phyloP scores from a whole-genome alignment of 2,113 vertebrate species.

The Orcinus orca region DNA sequence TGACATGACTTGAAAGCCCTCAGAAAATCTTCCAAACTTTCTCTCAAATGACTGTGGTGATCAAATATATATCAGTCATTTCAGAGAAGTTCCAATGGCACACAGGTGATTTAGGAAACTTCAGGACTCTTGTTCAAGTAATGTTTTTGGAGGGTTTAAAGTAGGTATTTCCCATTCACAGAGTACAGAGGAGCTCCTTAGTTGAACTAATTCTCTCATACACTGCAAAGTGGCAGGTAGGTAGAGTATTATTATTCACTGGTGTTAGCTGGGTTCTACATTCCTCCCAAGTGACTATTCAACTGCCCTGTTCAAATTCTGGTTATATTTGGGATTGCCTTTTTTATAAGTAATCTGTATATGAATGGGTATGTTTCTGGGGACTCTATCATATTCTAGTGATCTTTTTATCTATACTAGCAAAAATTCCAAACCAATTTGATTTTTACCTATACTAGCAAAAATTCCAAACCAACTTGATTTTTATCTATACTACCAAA shows the following conservation, averaged over 20 bases:
- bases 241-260: neutral
- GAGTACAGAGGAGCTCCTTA: neutral
- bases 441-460: neutral
- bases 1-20: neutral
- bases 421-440: neutral
- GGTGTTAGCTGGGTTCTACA: neutral
- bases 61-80: conserved; percentile 3
- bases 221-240: neutral
- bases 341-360: neutral
- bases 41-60: neutral
- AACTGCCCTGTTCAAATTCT: neutral
- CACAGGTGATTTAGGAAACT: neutral
- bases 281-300: neutral
- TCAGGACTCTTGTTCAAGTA: neutral
- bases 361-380: neutral
- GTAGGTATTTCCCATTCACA: neutral
- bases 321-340: neutral
- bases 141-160: neutral
- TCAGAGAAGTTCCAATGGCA: neutral
- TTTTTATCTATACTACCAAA: neutral
- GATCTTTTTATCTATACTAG: neutral
- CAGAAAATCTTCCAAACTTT: neutral
- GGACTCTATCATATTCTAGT: neutral
- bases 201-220: neutral
- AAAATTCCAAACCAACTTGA: neutral